Evolutionary conservation across 2,113 vertebrate species (phyloP).

Genomic region (Nestor notabilis): DNA sequence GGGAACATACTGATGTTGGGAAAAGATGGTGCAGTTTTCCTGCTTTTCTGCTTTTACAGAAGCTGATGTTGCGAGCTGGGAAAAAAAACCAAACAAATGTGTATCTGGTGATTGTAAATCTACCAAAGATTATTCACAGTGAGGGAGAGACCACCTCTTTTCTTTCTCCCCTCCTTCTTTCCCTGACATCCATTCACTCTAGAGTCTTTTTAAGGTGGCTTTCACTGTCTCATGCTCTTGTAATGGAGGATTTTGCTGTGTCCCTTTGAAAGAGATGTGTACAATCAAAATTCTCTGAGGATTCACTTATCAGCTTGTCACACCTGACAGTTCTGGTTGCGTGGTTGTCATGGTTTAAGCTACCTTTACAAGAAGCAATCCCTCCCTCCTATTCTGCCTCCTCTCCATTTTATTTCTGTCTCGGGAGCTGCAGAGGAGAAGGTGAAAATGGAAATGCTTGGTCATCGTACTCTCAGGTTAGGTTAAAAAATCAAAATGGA

Average conservation of each 20-base stretch:
- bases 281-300: background rate
- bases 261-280: background rate
- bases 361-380: background rate
- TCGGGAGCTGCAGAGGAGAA: background rate
- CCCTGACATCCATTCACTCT: background rate
- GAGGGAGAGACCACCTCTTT: background rate
- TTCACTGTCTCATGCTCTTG: background rate
- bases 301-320: background rate
- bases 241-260: background rate
- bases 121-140: background rate
- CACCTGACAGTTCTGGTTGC: background rate
- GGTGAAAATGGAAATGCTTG: constrained; percentile 32
- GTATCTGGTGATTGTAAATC: background rate
- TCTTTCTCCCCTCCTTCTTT: background rate
- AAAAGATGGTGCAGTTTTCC: background rate
- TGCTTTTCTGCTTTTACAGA: background rate
- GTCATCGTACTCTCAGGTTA: background rate
- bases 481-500: background rate
- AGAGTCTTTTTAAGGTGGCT: constrained; percentile 18
- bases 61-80: background rate
- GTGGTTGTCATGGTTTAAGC: too few relatives aligned
- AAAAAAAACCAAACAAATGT: background rate
- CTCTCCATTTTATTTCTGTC: constrained; percentile 12
- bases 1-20: background rate
- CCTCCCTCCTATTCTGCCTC: background rate